Base-by-base conservation (phyloP, 2,888 invertebrate species). In the Lithophane leautieri region DNA sequence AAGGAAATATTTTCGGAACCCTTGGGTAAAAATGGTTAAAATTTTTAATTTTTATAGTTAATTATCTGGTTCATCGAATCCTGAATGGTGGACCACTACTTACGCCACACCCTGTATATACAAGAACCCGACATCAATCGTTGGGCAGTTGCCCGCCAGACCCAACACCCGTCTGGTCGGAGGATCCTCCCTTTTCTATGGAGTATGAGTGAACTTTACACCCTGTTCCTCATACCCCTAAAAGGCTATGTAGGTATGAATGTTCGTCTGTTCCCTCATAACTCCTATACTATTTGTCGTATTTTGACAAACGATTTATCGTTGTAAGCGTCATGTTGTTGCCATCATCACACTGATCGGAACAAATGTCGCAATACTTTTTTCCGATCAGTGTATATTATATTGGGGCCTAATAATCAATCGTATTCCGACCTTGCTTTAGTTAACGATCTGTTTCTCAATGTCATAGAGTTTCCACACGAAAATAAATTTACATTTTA, bases 371-470 rank as follows among this genome's bases (percentile, higher is more conserved):
- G 69, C 47, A 79, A 79, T 68, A 28, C 34, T 76, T 78, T 81
- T 52, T 79, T 42, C 58, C 52, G 28, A 50, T 47, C 47, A 22
- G 60, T 75, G 19, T 47, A 40, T 63, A 76, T 47, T 42, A 60
- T 63, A 76, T 42, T 54, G 75, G 87, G 74, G 80, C 69, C 63
- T 70, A 72, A 70, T 62, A 60, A 73, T 83, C 75, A 85, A 79
- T 78, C 73, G 68, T 70, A 71, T 65, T 79, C 58, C 72, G 85
- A 84, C 90, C 91, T 91, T 87, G 90, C 87, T 82, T 90, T 86
- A 81, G 85, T 88, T 87, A 87, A 83, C 78, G 81, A 86, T 69
- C 73, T 62, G 70, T 84, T 81, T 89, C 89, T 79, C 81, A 87
- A 87, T 82, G 78, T 73, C 78, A 79, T 72, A 72, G 42, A 75